Base-by-base conservation (phyloP, 1,140 invertebrate genomes). In the Halyomorpha halys region DNA sequence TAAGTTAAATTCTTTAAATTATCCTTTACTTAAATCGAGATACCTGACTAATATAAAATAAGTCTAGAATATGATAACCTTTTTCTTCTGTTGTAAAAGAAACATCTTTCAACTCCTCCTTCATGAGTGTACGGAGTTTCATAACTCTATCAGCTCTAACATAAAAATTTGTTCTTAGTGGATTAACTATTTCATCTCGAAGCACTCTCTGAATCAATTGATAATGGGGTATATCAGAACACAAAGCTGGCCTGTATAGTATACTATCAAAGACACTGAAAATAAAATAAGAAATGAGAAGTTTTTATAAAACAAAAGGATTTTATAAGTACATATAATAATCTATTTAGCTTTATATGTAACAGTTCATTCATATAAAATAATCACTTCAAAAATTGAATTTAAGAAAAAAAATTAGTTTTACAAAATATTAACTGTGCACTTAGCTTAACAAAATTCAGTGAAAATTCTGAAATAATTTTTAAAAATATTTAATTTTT, bases 121-220 rank as follows among this genome's bases (percentile, higher is more conserved):
- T 91, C 39, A 98, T 78, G 54, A 96, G 76, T 66, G 84, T 86
- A 61, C 96, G 79, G 39, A 98, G 78, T 75, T 94, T 91, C 91
- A 98, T 94, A n/a, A 98, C 91, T 69, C 91, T 83, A 77, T 96
- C 89, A 13, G 93, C 93, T 70, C 89, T 81, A 18, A 97, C 94
- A 79, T 89, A 98, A 64, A 90, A 78, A 74, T 92, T 86, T 71
- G 84, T 87, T 68, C 95, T 78, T 44, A 98, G 77, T 16, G 94
- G 94, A 79, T 97, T 97, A 4, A 98, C 94, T 69, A 98, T 96
- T 75, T 96, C 92, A 75, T 98, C 93, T 63, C 91, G 81, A 51
- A 98, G 76, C 34, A 97, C 89, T 68, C 85, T 80, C 75, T 96
- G 93, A 25, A 87, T 91, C 78, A 94, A 87, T 70, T 84, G 78